Conservation (phyloP, 2,113 vertebrate species). For the Sterna hirundo region DNA sequence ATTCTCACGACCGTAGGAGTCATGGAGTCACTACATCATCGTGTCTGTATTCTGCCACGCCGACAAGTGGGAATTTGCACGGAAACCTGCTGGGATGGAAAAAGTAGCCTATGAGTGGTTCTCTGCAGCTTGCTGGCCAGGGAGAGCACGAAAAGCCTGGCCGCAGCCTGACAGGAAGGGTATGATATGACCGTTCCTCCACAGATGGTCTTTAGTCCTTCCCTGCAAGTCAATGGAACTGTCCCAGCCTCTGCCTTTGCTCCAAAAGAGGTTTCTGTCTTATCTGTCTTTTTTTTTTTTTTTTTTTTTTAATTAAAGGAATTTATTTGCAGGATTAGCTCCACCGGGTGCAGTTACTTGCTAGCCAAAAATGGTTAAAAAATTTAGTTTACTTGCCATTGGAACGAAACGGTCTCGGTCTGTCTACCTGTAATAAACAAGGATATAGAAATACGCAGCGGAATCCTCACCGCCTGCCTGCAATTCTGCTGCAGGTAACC, state of each 20-base stretch:
- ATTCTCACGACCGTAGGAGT: neutral
- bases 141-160: neutral
- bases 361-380: neutral
- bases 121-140: neutral
- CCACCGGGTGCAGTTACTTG: neutral
- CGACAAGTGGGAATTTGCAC: neutral
- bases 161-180: neutral
- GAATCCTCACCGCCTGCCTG: neutral
- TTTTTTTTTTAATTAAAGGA: neutral
- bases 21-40: neutral
- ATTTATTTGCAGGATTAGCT: neutral
- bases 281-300: fast-evolving
- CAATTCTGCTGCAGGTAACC: neutral
- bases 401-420: neutral
- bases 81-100: neutral
- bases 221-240: neutral
- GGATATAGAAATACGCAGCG: neutral
- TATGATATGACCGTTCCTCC: neutral
- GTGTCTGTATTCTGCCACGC: neutral
- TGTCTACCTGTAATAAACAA: neutral
- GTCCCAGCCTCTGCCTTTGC: neutral
- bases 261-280: neutral
- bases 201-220: neutral
- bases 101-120: neutral
- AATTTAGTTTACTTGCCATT: neutral